Evolutionary conservation across 2,888 invertebrate genomes (phyloP).

Genomic region (Polia nebulosa): DNA sequence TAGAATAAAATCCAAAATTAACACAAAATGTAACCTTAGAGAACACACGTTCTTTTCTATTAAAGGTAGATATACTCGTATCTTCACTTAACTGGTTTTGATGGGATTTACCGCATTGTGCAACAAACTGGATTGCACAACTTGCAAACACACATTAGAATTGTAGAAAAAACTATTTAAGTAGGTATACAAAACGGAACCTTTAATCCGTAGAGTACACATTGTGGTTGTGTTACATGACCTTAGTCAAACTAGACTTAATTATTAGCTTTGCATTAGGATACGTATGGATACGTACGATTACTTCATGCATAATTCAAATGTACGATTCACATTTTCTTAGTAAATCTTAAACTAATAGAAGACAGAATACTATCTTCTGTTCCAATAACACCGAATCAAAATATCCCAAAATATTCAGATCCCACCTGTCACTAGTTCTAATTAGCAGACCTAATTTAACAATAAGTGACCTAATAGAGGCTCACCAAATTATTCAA

Average conservation of each 20-base stretch:
- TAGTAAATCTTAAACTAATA: not conserved
- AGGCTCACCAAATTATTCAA: constrained; percentile 44
- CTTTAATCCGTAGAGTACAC: not conserved
- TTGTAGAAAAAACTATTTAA: not conserved
- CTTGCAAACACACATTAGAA: not conserved
- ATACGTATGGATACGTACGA: not conserved
- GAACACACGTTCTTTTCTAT: not conserved
- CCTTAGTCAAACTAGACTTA: constrained; percentile 7
- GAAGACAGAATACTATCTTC: not conserved
- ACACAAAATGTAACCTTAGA: not conserved
- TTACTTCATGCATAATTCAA: not conserved
- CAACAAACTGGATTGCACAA: not conserved
- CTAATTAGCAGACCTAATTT: constrained; percentile 32
- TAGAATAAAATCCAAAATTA: not conserved
- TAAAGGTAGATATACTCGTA: not conserved
- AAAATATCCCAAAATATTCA: constrained; percentile 8
- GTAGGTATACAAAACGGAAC: not conserved
- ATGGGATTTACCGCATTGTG: constrained; percentile 2
- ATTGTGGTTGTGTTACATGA: not conserved
- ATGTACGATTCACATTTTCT: not conserved
- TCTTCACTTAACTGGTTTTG: not conserved
- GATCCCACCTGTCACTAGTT: not conserved
- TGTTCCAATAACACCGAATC: not conserved
- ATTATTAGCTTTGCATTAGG: not conserved
- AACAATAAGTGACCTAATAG: constrained; percentile 26